Percentiles rank a stretch among this genome's conserved stretches.
Conservation (phyloP, 1,140 invertebrate genomes). For the Alviniconcha marisindica region DNA sequence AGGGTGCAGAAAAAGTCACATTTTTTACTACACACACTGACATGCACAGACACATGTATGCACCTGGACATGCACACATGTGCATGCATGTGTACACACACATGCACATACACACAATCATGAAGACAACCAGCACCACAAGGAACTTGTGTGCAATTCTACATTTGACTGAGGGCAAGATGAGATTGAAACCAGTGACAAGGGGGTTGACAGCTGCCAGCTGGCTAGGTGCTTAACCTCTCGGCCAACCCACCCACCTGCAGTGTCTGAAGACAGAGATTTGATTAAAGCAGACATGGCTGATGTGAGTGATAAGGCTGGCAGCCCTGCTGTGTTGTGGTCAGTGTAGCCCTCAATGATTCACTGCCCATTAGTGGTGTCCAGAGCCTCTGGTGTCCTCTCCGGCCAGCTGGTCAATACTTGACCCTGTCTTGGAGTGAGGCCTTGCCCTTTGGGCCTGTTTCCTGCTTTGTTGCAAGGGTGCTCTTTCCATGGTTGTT, state of each 20-base stretch:
- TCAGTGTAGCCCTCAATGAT: not conserved
- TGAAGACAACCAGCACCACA: not conserved
- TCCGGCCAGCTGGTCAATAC: not conserved
- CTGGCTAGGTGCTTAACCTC: too few species aligned
- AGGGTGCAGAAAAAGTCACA: too few species aligned
- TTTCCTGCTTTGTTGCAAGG: too few species aligned
- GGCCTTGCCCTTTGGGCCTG: too few species aligned
- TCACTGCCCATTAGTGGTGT: not conserved
- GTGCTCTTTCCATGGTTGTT: too few species aligned
- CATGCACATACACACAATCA: not conserved
- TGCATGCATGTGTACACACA: not conserved
- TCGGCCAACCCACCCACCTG: too few species aligned
- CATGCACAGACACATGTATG: not conserved
- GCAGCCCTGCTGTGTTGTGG: too few species aligned
- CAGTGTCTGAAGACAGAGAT: not conserved
- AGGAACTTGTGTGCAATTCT: not conserved
- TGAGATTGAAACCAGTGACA: not conserved
- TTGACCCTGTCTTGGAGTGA: too few species aligned
- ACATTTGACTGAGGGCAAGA: not conserved
- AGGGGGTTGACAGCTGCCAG: not conserved
- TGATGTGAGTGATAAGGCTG: too few species aligned
- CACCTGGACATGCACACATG: not conserved
- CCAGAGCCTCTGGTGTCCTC: not conserved
- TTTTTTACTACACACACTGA: not conserved
- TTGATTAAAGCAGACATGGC: not conserved